These are phyloP conservation scores for Nyleta sp. DNA, from an alignment of 2,888 invertebrate genomes.

Conservation along the genomic window DNA sequence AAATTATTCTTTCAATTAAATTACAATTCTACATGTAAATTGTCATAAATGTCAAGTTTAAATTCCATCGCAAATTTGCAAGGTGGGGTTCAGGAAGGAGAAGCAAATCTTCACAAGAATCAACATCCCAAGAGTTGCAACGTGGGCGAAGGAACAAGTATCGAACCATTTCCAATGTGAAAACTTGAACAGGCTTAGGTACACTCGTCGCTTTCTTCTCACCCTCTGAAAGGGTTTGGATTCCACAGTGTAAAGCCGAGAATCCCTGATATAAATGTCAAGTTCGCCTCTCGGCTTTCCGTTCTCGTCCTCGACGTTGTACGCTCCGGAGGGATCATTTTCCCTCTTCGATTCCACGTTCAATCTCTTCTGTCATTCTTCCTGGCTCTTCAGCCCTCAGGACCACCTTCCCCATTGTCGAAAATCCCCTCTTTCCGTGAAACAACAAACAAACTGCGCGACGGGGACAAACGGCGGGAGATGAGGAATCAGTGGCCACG, in stretches of 20 bases:
- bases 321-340: constrained; percentile 62
- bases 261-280: constrained; percentile 82
- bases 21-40: too few relatives aligned
- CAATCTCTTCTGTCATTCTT: constrained; percentile 54
- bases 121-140: constrained; percentile 26
- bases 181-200: constrained; percentile 61
- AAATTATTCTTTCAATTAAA: too few relatives aligned
- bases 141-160: constrained; percentile 33
- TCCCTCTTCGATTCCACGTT: constrained; percentile 57
- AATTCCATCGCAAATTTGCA: too few relatives aligned
- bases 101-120: constrained; percentile 16
- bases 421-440: constrained; percentile 60
- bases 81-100: too few relatives aligned
- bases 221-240: constrained; percentile 63
- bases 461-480: constrained; percentile 31
- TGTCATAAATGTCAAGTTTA: too few relatives aligned
- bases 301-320: constrained; percentile 58
- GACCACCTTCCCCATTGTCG: constrained; percentile 63
- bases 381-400: constrained; percentile 63
- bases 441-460: constrained; percentile 75
- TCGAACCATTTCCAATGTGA: constrained; percentile 37
- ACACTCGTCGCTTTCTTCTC: constrained; percentile 53
- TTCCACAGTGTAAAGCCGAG: constrained; percentile 79
- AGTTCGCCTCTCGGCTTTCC: constrained; percentile 77
- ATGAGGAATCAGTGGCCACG: constrained; percentile 51